A percentile compares a stretch with the other conserved stretches of the same genome.
These are phyloP conservation scores for Petroica traversi DNA, from an alignment of 2,113 vertebrate species.

Conservation along the genomic window DNA sequence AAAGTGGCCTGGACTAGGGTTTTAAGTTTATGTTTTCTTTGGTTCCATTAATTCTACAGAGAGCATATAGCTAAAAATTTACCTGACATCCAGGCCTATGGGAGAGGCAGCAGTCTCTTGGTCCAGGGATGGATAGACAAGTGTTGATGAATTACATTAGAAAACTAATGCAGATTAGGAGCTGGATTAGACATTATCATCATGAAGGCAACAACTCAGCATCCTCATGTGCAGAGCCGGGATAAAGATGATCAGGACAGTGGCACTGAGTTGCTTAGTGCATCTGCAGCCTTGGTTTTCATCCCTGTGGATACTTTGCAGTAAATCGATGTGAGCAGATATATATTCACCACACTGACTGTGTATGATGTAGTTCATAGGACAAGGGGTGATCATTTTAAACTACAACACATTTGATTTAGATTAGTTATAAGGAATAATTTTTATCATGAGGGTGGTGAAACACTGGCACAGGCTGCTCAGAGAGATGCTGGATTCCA, in stretches of 20 bases:
- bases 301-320: neutral
- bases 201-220: neutral
- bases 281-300: neutral
- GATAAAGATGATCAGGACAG: neutral
- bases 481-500: neutral
- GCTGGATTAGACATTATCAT: neutral
- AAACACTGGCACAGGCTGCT: neutral
- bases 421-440: neutral
- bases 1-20: neutral
- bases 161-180: neutral
- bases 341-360: neutral
- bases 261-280: neutral
- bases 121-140: neutral
- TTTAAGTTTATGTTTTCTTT: neutral
- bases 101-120: neutral
- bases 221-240: neutral
- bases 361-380: accelerated
- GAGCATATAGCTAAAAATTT: neutral
- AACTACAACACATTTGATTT: neutral
- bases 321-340: neutral
- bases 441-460: neutral
- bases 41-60: neutral
- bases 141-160: neutral
- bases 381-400: neutral
- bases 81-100: neutral